Percentiles rank a stretch among this genome's conserved stretches.
Evolutionary conservation across 2,888 invertebrate genomes (phyloP).

Genomic region (Nomada goodeniana): DNA sequence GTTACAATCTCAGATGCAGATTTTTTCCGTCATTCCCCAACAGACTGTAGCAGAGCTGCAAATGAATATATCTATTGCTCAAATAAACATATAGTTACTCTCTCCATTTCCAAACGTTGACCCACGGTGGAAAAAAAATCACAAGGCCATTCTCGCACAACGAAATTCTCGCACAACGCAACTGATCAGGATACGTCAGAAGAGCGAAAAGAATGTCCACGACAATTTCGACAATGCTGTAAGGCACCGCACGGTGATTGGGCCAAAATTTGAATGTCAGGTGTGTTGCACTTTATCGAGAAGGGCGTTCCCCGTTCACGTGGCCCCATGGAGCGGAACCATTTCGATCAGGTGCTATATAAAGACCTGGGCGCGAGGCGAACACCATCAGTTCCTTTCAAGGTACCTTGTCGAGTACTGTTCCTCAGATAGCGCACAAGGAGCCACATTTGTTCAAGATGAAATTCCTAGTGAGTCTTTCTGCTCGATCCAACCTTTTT

Average conservation of each 20-base stretch:
- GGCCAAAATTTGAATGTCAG: conserved; percentile 75
- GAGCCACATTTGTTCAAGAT: conserved; percentile 67
- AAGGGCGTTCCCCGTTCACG: conserved; percentile 67
- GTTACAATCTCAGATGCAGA: too few relatives aligned
- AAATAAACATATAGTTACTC: too few relatives aligned
- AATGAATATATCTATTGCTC: too few relatives aligned
- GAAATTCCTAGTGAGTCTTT: conserved; percentile 75
- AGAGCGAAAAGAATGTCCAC: background rate
- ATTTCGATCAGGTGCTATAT: conserved; percentile 72
- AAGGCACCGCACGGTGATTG: conserved; percentile 22
- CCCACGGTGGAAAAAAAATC: background rate
- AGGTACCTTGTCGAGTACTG: conserved; percentile 79
- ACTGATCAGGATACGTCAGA: background rate
- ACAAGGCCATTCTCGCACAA: conserved; percentile 8
- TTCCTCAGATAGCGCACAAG: conserved; percentile 74
- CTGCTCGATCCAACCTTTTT: background rate
- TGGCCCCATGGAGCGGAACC: conserved; percentile 61
- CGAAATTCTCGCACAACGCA: conserved; percentile 12
- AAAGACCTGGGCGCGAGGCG: conserved; percentile 63
- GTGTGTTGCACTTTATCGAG: conserved; percentile 71
- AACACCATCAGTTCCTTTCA: conserved; percentile 65
- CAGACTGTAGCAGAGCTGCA: too few relatives aligned
- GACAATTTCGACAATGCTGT: background rate
- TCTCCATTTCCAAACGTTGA: too few relatives aligned
- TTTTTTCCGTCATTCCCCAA: too few relatives aligned